A percentile compares a stretch with the other conserved stretches of the same genome.
Evolutionary conservation across 2,888 invertebrate genomes (phyloP).

Genomic region (Netelia fuscicornis): DNA sequence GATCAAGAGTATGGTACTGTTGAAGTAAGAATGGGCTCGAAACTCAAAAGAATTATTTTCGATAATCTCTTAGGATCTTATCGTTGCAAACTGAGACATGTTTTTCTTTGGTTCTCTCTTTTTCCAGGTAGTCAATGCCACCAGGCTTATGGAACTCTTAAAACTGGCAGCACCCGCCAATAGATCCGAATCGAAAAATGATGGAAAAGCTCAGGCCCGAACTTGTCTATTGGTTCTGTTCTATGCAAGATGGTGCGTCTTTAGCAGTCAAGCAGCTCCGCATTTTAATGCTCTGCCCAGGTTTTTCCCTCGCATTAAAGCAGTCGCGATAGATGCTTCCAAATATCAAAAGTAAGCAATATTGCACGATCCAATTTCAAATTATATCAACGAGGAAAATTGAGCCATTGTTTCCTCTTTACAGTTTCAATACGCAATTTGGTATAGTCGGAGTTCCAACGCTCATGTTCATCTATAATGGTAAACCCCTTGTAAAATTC

Average conservation of each 20-base stretch:
- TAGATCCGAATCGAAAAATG: slow-evolving; percentile 84
- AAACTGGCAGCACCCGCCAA: slow-evolving; percentile 89
- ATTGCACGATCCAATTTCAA: not conserved
- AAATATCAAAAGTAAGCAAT: slow-evolving; percentile 88
- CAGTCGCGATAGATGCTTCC: slow-evolving; percentile 96
- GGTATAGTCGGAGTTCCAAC: slow-evolving; percentile 97
- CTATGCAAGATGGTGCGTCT: slow-evolving; percentile 95
- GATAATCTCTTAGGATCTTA: not conserved
- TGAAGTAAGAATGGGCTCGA: slow-evolving; percentile 74
- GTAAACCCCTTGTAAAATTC: slow-evolving; percentile 93
- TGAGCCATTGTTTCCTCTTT: slow-evolving; percentile 56
- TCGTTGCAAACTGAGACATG: slow-evolving; percentile 2
- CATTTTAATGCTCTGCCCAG: slow-evolving; percentile 96
- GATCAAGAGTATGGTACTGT: slow-evolving; percentile 80
- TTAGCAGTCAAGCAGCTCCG: slow-evolving; percentile 95
- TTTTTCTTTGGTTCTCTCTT: slow-evolving; percentile 27
- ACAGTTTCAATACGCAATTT: slow-evolving; percentile 94
- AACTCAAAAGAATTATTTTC: slow-evolving; percentile 7
- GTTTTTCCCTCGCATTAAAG: slow-evolving; percentile 93
- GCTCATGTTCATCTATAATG: slow-evolving; percentile 95
- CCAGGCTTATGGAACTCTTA: slow-evolving; percentile 89
- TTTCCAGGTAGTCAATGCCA: slow-evolving; percentile 89
- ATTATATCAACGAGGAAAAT: not conserved
- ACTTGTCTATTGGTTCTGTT: slow-evolving; percentile 94
- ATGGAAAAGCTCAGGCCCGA: slow-evolving; percentile 87